phyloP scores from a whole-genome alignment of 2,888 invertebrate species.

The Pristionchus entomophagus region DNA sequence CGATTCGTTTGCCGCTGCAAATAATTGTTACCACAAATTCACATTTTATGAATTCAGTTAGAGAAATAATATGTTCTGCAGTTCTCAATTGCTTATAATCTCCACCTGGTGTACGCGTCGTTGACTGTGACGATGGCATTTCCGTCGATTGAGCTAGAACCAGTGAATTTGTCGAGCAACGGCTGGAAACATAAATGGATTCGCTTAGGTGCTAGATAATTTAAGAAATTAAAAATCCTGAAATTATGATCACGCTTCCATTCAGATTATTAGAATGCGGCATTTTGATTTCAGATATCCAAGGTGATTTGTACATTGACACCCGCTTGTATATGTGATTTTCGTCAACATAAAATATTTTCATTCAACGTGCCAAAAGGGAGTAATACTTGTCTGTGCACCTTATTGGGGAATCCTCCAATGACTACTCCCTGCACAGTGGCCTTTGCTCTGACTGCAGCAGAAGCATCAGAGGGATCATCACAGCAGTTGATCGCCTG shows the following conservation, averaged over 20 bases:
- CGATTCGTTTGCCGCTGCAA: conserved; percentile 33
- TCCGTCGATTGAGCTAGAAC: conserved; percentile 42
- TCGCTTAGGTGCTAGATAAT: not conserved
- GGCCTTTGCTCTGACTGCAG: conserved; percentile 21
- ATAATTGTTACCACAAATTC: not conserved
- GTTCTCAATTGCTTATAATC: not conserved
- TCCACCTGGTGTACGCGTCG: not conserved
- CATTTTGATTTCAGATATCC: no score
- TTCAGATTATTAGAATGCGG: no score
- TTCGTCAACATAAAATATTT: no score
- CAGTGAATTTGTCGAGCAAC: conserved; percentile 37
- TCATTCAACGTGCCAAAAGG: no score
- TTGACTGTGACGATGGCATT: conserved; percentile 13
- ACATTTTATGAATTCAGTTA: no score
- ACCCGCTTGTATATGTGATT: no score
- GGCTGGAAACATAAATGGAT: not conserved
- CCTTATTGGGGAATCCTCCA: conserved; percentile 48
- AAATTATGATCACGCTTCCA: no score
- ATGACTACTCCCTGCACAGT: conserved; percentile 46
- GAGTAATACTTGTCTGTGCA: no score
- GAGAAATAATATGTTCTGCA: no score
- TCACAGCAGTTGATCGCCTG: conserved; percentile 44
- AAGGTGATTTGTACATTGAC: no score
- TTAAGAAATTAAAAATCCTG: no score
- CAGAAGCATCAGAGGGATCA: conserved; percentile 16